These are phyloP conservation scores for Mobula hypostoma DNA, from an alignment of 2,113 vertebrate genomes.

Conservation along the genomic window DNA sequence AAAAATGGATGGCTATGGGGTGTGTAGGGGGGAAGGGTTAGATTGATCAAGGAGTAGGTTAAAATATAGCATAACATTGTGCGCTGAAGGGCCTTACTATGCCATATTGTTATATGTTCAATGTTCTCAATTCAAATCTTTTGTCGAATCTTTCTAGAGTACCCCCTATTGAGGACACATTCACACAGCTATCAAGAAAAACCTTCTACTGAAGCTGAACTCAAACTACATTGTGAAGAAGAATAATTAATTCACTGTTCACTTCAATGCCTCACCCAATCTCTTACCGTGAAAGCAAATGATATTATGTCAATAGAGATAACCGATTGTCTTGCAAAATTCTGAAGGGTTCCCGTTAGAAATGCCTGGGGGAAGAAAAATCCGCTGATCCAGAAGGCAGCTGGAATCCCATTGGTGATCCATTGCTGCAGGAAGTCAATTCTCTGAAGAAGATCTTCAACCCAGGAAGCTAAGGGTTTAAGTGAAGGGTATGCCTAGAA, in stretches of 20 bases:
- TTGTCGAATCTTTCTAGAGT: background rate
- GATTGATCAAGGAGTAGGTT: too few species aligned
- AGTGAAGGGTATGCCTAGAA: slow-evolving; percentile 74
- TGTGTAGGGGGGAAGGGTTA: too few species aligned
- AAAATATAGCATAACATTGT: too few species aligned
- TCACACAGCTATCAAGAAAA: background rate
- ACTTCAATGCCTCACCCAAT: background rate
- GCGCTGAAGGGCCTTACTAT: too few species aligned
- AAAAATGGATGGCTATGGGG: too few species aligned
- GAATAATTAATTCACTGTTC: background rate
- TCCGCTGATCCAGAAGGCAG: slow-evolving; percentile 84
- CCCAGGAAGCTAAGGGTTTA: slow-evolving; percentile 82
- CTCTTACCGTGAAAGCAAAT: slow-evolving; percentile 72
- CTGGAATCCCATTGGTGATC: slow-evolving; percentile 68
- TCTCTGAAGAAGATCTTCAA: slow-evolving; percentile 71
- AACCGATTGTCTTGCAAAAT: slow-evolving; percentile 67
- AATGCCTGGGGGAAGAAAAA: slow-evolving; percentile 91
- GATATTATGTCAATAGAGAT: slow-evolving; percentile 76
- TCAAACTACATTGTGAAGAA: background rate
- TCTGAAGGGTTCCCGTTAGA: slow-evolving; percentile 82
- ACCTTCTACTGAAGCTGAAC: background rate
- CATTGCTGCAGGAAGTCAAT: slow-evolving; percentile 69
- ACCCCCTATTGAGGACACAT: background rate
- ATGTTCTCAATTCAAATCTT: background rate
- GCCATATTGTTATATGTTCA: too few species aligned